Base-by-base conservation (phyloP, 2,797 vertebrate genomes). In the Scolopax rusticola region DNA sequence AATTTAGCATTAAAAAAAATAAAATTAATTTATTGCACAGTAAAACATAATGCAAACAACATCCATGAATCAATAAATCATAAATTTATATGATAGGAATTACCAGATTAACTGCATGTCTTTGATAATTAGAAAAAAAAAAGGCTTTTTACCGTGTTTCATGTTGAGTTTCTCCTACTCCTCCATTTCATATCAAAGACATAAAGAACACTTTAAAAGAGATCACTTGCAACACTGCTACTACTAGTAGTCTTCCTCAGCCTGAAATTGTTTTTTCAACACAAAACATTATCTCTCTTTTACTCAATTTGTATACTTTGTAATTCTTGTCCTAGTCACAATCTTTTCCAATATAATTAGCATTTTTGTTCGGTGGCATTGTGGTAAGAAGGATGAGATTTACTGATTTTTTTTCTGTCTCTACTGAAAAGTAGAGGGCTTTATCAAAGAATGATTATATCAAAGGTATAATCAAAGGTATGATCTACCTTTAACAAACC, bases 391-490 rank as follows among this genome's bases (percentile, higher is more conserved):
- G 8, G 5, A 15, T 41, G 16, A 69, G 18, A 64, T 25, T 43
- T 32, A 36, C 7, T 11, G 8, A 23, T 2, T 27, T 45, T 40
- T 80, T 80, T 89, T 15, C 24, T 87, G 36, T 36, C 6, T 51
- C 3, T 23, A 38, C 36, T 36, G 61, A 38, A 54, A 87, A 68
- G 2, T 9, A 63, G 1, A 19, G 0, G 0, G 0, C 6, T n/a
- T 63, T 25, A 43, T 27, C 4, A 25, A 69, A 83, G 6, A 78
- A 47, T 32, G 4, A 25, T 75, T 11, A 41, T 41, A 67, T 45
- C 48, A 71, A 54, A 75, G 11, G 3, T 78, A 19, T 68, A 8
- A 67, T 45, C 43, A 75, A 54, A 75, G 11, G 3, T 78, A 19
- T 64, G 8, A 85, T 15, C 10, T 64, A 69, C 10, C 8, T 80